These are phyloP conservation scores for Eudyptes chrysolophus DNA, from an alignment of 2,113 vertebrate genomes.

Conservation along the genomic window DNA sequence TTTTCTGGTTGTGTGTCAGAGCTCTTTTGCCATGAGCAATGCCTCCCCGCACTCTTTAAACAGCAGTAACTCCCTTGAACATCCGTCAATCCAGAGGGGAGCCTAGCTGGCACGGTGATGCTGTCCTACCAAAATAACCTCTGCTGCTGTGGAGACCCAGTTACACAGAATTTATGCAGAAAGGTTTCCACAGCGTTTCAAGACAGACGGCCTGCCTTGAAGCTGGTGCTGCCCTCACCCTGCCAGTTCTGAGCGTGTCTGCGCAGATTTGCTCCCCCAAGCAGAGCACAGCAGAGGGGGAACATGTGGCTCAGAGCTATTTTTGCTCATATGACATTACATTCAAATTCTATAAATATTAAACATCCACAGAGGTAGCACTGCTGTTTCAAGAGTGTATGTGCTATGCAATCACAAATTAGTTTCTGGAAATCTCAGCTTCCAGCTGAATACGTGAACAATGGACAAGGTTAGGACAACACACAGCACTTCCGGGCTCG, in stretches of 20 bases:
- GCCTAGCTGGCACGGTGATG: background rate
- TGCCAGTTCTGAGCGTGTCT: background rate
- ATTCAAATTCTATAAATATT: conserved; percentile 64
- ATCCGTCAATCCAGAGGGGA: background rate
- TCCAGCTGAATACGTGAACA: conserved; percentile 31
- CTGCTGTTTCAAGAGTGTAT: conserved; percentile 23
- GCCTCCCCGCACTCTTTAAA: background rate
- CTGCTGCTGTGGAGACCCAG: background rate
- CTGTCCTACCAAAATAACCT: conserved; percentile 9
- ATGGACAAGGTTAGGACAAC: conserved; percentile 23
- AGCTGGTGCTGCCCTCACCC: conserved; percentile 46
- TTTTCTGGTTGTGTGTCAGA: background rate
- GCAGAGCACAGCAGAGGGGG: background rate
- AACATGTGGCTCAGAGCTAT: conserved; percentile 57
- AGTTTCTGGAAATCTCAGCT: conserved; percentile 37
- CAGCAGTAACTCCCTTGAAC: background rate
- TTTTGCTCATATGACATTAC: conserved; percentile 53
- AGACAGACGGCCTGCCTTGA: conserved; percentile 23
- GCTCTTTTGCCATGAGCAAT: background rate
- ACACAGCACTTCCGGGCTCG: background rate
- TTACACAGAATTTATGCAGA: background rate
- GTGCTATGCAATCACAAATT: conserved; percentile 24
- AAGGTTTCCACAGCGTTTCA: background rate
- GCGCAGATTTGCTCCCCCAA: background rate
- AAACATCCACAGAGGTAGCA: conserved; percentile 9